These are phyloP conservation scores for Puma concolor DNA, from an alignment of 2,113 vertebrate species.

Conservation along the genomic window DNA sequence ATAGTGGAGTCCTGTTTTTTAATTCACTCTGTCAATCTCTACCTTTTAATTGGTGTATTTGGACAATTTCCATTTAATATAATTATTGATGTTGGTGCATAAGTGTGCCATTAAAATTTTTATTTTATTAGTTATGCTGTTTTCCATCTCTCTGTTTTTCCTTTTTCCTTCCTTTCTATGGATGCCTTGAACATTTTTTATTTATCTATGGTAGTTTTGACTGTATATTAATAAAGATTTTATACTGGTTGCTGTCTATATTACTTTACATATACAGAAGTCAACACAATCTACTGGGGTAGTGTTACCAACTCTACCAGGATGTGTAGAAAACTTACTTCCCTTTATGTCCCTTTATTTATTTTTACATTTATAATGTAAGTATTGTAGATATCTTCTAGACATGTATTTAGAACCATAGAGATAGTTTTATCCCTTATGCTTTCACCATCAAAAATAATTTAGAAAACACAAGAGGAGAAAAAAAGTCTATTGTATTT, in stretches of 20 bases:
- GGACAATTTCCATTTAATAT: background rate
- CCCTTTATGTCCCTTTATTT: background rate
- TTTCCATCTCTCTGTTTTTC: background rate
- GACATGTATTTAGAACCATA: background rate
- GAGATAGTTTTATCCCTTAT: background rate
- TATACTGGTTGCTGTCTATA: background rate
- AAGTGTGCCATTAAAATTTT: background rate
- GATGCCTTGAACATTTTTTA: background rate
- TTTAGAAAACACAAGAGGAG: background rate
- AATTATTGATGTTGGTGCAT: background rate
- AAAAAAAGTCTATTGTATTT: background rate
- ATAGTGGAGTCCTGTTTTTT: background rate
- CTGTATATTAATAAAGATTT: background rate
- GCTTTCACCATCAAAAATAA: background rate
- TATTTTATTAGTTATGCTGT: background rate
- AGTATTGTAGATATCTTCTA: background rate
- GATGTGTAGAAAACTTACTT: background rate
- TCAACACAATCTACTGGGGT: background rate
- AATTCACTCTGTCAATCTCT: background rate
- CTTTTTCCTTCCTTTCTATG: background rate
- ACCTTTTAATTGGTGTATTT: background rate
- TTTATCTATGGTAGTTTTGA: background rate
- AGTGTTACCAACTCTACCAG: background rate
- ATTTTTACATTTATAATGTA: background rate
- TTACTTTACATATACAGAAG: background rate